Percentiles rank a stretch among this genome's conserved stretches.
Evolutionary conservation across 35 echinoderm and acorn worm species (phyloP).

Genomic region (Apostichopus japonicus): DNA sequence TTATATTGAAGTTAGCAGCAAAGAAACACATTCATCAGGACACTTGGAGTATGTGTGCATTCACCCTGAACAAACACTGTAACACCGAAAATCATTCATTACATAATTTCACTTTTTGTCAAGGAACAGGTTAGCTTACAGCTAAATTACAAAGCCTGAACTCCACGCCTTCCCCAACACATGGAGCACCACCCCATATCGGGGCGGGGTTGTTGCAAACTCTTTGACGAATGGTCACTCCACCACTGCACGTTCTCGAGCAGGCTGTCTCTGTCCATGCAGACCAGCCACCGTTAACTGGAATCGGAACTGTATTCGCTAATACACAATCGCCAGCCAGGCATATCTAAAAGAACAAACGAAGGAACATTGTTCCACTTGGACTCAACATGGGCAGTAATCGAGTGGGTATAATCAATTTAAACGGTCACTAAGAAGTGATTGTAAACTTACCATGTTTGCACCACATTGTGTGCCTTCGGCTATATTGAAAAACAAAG

Average conservation of each 20-base stretch:
- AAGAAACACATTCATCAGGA: too few relatives aligned
- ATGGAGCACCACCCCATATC: neutral
- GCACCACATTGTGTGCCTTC: neutral
- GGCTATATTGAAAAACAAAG: neutral
- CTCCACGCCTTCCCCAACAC: conserved; percentile 10
- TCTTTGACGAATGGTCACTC: neutral
- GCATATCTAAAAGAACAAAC: neutral
- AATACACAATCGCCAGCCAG: neutral
- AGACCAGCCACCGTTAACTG: conserved; percentile 4
- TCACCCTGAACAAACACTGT: too few relatives aligned
- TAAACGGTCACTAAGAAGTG: neutral
- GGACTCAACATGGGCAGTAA: too few relatives aligned
- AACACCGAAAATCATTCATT: neutral
- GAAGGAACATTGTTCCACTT: neutral
- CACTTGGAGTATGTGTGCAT: too few relatives aligned
- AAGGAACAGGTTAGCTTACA: neutral
- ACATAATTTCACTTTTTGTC: neutral
- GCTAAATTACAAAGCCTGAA: neutral
- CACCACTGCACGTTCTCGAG: conserved; percentile 15
- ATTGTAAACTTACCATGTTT: neutral
- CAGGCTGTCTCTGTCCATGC: conserved; percentile 29
- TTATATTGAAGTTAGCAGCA: too few relatives aligned
- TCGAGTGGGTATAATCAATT: neutral
- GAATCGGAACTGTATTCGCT: neutral
- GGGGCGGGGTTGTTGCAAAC: conserved; percentile 15